A percentile compares a stretch with the other conserved stretches of the same genome.
Conservation (phyloP, 2,888 invertebrate species). For the Anthophora plumipes region DNA sequence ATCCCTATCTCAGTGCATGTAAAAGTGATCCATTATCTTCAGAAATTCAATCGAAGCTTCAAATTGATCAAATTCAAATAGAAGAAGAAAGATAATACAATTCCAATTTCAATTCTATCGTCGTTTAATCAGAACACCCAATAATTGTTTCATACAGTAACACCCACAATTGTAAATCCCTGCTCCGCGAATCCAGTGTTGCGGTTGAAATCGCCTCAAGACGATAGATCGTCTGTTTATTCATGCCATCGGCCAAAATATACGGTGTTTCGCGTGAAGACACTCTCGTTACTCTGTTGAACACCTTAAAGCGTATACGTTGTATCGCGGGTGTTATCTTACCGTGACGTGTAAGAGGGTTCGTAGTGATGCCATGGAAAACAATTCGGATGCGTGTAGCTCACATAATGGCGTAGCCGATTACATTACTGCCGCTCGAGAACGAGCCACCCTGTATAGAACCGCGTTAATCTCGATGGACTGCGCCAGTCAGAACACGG, state of each 20-base stretch:
- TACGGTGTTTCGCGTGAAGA: neutral
- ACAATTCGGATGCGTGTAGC: constrained; percentile 7
- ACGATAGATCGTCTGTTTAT: constrained; percentile 2
- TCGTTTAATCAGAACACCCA: no score
- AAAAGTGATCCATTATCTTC: no score
- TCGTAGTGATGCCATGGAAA: neutral
- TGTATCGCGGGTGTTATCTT: no score
- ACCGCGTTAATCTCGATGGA: constrained; percentile 61
- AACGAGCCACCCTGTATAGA: constrained; percentile 27
- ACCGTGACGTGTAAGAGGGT: no score
- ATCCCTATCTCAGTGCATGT: no score
- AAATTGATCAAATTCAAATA: no score
- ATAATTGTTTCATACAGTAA: neutral
- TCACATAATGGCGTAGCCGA: constrained; percentile 9
- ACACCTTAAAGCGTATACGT: neutral
- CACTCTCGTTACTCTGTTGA: neutral
- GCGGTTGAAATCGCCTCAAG: neutral
- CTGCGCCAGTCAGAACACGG: constrained; percentile 53
- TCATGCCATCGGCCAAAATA: neutral
- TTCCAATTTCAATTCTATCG: no score
- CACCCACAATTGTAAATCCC: neutral
- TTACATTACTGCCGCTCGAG: neutral
- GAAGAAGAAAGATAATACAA: no score
- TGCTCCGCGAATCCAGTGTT: neutral
- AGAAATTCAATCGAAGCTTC: no score